A percentile compares a stretch with the other conserved stretches of the same genome.
Evolutionary conservation across 1,140 invertebrate species (phyloP).

Genomic region (Diabrotica virgifera): DNA sequence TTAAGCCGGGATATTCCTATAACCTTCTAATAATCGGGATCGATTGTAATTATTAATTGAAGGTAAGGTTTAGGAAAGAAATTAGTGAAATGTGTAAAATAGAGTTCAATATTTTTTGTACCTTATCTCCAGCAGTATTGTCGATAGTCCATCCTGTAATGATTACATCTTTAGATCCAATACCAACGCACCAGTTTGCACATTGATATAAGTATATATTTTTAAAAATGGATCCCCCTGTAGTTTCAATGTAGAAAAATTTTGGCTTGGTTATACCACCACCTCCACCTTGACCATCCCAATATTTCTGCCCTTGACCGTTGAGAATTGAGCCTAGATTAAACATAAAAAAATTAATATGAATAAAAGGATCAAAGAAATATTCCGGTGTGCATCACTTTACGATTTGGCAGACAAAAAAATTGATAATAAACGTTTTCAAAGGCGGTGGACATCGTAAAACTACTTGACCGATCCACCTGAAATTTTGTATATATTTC

Average conservation of each 20-base stretch:
- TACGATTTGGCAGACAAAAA: no score
- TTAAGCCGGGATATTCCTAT: no score
- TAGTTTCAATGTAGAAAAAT: not conserved
- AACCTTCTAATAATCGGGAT: no score
- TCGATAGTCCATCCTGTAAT: not conserved
- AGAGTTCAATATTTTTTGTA: not conserved
- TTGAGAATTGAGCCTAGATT: not conserved
- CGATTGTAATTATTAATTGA: no score
- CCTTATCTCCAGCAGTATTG: not conserved
- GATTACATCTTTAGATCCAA: not conserved
- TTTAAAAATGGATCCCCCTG: not conserved
- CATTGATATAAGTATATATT: conserved; percentile 5
- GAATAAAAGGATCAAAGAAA: no score
- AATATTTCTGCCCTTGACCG: not conserved
- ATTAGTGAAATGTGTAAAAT: no score
- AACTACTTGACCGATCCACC: no score
- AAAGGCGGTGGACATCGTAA: no score
- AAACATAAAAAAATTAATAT: not conserved
- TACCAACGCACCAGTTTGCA: not conserved
- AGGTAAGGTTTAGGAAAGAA: no score
- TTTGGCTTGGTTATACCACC: not conserved
- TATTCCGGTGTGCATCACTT: no score
- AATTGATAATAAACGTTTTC: no score
- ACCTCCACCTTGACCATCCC: conserved; percentile 4
- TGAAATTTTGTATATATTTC: no score